Conservation (phyloP, 2,797 vertebrate species). For the Chromobotia macracanthus region DNA sequence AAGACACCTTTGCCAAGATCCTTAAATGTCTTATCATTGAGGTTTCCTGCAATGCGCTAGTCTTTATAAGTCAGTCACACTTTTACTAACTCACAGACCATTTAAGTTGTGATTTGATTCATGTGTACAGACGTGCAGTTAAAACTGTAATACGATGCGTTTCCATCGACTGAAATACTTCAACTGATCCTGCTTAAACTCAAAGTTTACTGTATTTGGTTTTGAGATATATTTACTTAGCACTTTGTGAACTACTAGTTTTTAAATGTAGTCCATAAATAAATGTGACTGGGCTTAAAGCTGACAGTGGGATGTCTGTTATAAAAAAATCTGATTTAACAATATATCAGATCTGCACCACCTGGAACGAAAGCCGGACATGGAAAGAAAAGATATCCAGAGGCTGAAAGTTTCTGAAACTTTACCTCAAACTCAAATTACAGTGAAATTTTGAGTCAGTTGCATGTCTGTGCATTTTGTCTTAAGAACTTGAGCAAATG, state of each 20-base stretch:
- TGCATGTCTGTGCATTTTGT: constrained; percentile 6
- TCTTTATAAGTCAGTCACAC: neutral
- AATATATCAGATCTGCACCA: neutral
- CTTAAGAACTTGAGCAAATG: neutral
- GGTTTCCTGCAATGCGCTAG: neutral
- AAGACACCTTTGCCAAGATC: constrained; percentile 15
- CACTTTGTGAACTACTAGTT: neutral
- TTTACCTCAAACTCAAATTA: neutral
- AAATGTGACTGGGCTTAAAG: neutral
- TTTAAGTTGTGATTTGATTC: too few species aligned
- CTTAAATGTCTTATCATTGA: constrained; percentile 8
- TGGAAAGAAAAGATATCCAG: neutral
- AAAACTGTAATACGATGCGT: neutral
- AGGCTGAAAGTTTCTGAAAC: neutral
- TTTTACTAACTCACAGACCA: neutral
- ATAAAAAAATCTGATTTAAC: constrained; percentile 9
- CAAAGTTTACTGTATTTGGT: neutral
- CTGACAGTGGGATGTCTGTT: neutral
- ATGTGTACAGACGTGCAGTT: neutral
- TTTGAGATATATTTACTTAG: neutral
- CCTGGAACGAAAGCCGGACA: neutral
- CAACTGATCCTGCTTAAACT: neutral
- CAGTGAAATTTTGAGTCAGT: neutral
- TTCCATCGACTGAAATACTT: neutral
- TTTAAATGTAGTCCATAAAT: neutral